These are phyloP conservation scores for Cynodonichthys magdalenae DNA, from an alignment of 2,797 vertebrate species.

Conservation along the genomic window DNA sequence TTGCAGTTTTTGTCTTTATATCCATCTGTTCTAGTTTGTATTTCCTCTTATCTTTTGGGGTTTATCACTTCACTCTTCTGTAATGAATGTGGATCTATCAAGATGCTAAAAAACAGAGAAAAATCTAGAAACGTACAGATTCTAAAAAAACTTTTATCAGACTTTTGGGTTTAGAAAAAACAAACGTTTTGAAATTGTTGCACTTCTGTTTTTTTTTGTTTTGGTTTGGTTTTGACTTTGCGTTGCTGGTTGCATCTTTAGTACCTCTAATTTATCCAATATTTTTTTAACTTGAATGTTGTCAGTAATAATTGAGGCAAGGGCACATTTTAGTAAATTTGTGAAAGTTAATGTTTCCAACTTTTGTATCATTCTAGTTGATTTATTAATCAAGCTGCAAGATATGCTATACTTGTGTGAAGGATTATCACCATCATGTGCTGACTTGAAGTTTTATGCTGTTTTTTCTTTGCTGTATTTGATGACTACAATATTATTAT, in stretches of 20 bases:
- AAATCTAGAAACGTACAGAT: background rate
- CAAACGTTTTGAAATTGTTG: background rate
- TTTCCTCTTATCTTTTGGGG: background rate
- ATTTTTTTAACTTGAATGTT: too few relatives aligned
- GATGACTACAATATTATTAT: background rate
- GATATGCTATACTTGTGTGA: too few relatives aligned
- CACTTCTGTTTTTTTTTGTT: too few relatives aligned
- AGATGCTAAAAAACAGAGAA: background rate
- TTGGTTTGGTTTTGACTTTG: too few relatives aligned
- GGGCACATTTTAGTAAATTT: too few relatives aligned
- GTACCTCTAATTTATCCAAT: background rate
- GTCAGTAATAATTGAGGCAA: too few relatives aligned
- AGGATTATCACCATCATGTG: background rate
- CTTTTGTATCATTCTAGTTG: too few relatives aligned
- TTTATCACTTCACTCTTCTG: background rate
- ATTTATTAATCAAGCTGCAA: too few relatives aligned
- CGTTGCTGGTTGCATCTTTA: too few relatives aligned
- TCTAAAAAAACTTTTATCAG: conserved; percentile 1
- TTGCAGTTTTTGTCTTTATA: conserved; percentile 23
- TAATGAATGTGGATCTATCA: background rate
- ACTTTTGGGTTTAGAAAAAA: background rate
- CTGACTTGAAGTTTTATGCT: background rate
- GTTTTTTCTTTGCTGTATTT: background rate
- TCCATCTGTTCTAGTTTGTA: conserved; percentile 14
- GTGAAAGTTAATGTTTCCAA: too few relatives aligned